Evolutionary conservation across 2,797 vertebrate genomes (phyloP).

Genomic region (Serranus cabrilla): DNA sequence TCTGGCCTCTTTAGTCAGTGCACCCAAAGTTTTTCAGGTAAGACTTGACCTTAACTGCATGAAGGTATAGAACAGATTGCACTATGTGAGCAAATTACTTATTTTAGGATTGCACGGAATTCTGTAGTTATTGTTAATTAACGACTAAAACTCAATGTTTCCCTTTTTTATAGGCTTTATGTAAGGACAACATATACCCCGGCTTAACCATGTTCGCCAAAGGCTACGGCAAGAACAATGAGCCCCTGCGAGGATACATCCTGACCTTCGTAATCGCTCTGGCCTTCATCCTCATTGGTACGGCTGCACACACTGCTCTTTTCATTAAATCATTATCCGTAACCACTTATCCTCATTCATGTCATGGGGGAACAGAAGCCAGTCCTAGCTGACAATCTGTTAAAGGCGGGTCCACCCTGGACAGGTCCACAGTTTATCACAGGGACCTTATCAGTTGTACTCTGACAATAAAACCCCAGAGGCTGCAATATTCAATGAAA

Average conservation of each 20-base stretch:
- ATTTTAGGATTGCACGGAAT: background rate
- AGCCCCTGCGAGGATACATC: constrained; percentile 96
- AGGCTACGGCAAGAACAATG: constrained; percentile 99
- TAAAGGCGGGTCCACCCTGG: too few relatives aligned
- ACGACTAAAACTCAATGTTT: background rate
- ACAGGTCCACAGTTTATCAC: too few relatives aligned
- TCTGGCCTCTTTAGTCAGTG: constrained; percentile 97
- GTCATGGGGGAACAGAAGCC: too few relatives aligned
- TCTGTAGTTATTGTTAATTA: background rate
- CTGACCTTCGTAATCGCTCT: constrained; percentile 96
- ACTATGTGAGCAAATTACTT: background rate
- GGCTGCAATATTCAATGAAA: background rate
- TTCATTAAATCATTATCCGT: background rate
- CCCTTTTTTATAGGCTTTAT: constrained; percentile 89
- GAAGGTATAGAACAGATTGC: background rate
- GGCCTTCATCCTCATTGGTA: constrained; percentile 98
- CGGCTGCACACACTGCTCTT: constrained; percentile 30
- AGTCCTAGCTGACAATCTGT: too few relatives aligned
- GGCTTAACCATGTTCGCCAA: constrained; percentile 94
- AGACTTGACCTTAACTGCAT: constrained; percentile 12
- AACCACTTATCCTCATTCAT: too few relatives aligned
- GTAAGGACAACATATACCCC: constrained; percentile 99
- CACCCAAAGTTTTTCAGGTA: constrained; percentile 99
- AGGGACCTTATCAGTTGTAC: too few relatives aligned
- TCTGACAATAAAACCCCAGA: too few relatives aligned